A percentile compares a stretch with the other conserved stretches of the same genome.
Conservation (phyloP, 2,113 vertebrate species). For the Bettongia penicillata region DNA sequence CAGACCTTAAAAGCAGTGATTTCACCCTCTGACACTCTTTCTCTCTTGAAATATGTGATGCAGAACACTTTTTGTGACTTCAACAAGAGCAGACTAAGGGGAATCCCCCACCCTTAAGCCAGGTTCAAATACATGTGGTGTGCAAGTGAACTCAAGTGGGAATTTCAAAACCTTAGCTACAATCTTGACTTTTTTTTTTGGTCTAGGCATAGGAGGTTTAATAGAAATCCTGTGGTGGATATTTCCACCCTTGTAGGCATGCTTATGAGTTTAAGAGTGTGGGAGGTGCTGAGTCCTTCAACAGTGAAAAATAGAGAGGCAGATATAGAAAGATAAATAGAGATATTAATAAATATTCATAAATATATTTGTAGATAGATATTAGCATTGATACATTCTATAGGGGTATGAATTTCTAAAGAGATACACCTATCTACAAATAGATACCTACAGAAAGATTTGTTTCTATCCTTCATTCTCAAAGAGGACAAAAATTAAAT, state of each 20-base stretch:
- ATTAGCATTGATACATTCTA: not conserved
- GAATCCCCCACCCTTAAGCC: not conserved
- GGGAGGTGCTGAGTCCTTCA: not conserved
- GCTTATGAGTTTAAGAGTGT: not conserved
- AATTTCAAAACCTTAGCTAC: not conserved
- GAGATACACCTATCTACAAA: not conserved
- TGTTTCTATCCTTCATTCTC: not conserved
- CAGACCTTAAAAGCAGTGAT: not conserved
- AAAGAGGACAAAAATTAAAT: not conserved
- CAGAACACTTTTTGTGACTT: not conserved
- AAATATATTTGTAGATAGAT: not conserved
- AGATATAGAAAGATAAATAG: not conserved
- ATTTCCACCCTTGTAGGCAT: not conserved
- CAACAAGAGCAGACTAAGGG: not conserved
- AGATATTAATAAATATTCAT: not conserved
- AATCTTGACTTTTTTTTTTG: not conserved
- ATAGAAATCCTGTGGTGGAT: not conserved
- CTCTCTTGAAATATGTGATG: not conserved
- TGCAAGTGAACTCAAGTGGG: not conserved
- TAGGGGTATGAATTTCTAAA: not conserved
- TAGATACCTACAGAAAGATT: not conserved
- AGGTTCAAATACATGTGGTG: not conserved
- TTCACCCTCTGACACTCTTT: not conserved
- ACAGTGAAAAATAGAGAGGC: not conserved
- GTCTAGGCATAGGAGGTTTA: not conserved